Conservation (phyloP, 2,113 vertebrate species). For the Pituophis catenifer region DNA sequence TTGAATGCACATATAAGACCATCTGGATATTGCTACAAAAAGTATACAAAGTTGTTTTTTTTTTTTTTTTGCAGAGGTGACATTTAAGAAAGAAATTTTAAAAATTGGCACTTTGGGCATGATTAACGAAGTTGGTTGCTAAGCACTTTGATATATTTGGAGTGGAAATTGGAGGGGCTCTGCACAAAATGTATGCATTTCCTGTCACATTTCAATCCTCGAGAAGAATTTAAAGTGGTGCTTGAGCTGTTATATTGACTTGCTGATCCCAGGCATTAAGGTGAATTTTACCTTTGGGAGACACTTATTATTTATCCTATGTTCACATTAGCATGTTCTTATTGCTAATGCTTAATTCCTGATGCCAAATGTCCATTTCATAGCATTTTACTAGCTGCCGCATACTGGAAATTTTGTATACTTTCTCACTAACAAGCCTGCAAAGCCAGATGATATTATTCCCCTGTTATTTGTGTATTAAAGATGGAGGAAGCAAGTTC, state of each 20-base stretch:
- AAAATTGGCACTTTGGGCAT: slow-evolving; percentile 17
- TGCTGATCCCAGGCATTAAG: slow-evolving; percentile 40
- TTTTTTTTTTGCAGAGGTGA: slow-evolving; percentile 25
- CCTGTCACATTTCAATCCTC: slow-evolving; percentile 35
- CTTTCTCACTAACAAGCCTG: not conserved
- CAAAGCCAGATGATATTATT: not conserved
- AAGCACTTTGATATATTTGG: slow-evolving; percentile 33
- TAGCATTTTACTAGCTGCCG: not conserved
- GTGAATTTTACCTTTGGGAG: slow-evolving; percentile 37
- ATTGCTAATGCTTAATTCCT: slow-evolving; percentile 8
- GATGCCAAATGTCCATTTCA: not conserved
- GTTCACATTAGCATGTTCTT: not conserved
- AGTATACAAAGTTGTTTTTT: not conserved
- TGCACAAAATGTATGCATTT: slow-evolving; percentile 24
- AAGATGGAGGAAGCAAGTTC: not conserved
- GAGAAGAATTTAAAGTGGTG: slow-evolving; percentile 27
- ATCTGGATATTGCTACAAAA: not conserved
- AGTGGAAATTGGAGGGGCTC: slow-evolving; percentile 31
- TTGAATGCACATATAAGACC: not conserved
- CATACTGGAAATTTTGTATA: not conserved
- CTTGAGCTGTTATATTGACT: slow-evolving; percentile 10
- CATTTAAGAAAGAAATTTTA: slow-evolving; percentile 6
- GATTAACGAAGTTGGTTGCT: not conserved
- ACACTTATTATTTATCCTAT: slow-evolving; percentile 40
- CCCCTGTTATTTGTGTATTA: not conserved